Evolutionary conservation across 2,888 invertebrate genomes (phyloP), one percentile per base, ranked within the genome.

Genomic region (Eutolmus rufibarbis): DNA sequence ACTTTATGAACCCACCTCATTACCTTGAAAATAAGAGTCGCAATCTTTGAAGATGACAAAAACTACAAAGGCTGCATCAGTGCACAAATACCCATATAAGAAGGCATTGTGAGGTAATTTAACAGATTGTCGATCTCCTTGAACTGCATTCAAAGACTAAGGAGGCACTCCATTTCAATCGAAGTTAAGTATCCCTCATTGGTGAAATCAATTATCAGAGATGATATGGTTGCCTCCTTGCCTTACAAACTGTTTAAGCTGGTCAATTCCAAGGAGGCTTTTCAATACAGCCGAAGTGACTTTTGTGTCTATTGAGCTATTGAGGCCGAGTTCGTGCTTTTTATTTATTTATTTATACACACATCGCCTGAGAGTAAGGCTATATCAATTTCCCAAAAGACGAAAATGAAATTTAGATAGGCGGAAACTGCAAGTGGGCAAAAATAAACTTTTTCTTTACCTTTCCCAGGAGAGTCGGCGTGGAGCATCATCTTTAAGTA

Each of bases 401-500:
- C 9, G 28, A 66, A 66, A 28, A 28, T 66, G 23, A 66, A 23
- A 66, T 0, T 66, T 4, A 9, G 66, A 28, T 3, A 9, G 28
- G 28, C 57, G 1, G 23, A 57, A 66, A 66, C 3, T 66, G 28
- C 16, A 51, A 51, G 0, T 51, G 34, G 51, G 5, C n/a, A n/a
- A 7, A 16, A 16, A 57, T 9, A 23, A 46, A 14, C 43, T 4
- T 66, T 66, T n/a, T 16, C 89, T 91, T 91, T 91, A 94, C 94
- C 94, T 93, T 90, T 94, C 94, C 94, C 94, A 94, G 79, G 94
- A 94, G 88, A 94, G 92, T 86, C 94, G 92, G 87, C 94, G 92
- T 40, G 93, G 93, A 88, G 93, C 92, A 89, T 93, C 93, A 89
- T 94, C 93, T 88, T 91, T 91, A 14, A 91, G 91, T 43, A 91